Base-by-base conservation (phyloP, 2,113 vertebrate species). In the Pristiophorus japonicus region DNA sequence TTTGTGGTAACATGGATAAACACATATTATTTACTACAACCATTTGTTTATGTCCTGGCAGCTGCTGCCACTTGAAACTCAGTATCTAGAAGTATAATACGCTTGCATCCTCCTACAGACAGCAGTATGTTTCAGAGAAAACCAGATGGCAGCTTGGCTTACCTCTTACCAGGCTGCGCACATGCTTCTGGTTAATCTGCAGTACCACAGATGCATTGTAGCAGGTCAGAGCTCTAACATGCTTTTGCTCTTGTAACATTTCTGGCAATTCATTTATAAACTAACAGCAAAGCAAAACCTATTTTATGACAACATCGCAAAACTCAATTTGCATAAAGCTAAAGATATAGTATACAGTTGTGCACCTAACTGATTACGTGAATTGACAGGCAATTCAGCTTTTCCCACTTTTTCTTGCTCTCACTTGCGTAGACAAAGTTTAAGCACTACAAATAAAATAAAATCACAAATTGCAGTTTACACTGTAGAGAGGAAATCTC, bases 401-500 rank as follows among this genome's bases (percentile, higher is more conserved):
- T 45, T 22, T n/a, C 65, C 12, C 18, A 70, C 45, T 47, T 70
- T 45, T 70, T 63, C 55, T 92, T 81, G 78, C 78, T 81, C 78
- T n/a, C 47, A 59, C 66, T 70, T n/a, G 42, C 45, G 65, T 8
- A 51, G 65, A 27, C 66, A 16, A 34, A 94, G 38, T 70, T 47
- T 47, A 70, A 67, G 45, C 65, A 27, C 12, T 16, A 94, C 65
- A 70, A 70, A 63, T n/a, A 59, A 34, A 4, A 63, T 42, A 94
- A 70, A 22, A 4, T 47, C 63, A 67, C 87, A 70, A 66, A 94
- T 51, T 16, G 42, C 20, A 45, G 38, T 96, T 98, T 97, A 99
- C 95, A 99, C 98, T 93, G 98, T 98, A 95, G 97, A 98, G 11
- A 99, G 97, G 96, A 99, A 99, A 96, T 98, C 98, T 97, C 98